Conservation (phyloP, 2,113 vertebrate species). For the Protomyctophum bolini region DNA sequence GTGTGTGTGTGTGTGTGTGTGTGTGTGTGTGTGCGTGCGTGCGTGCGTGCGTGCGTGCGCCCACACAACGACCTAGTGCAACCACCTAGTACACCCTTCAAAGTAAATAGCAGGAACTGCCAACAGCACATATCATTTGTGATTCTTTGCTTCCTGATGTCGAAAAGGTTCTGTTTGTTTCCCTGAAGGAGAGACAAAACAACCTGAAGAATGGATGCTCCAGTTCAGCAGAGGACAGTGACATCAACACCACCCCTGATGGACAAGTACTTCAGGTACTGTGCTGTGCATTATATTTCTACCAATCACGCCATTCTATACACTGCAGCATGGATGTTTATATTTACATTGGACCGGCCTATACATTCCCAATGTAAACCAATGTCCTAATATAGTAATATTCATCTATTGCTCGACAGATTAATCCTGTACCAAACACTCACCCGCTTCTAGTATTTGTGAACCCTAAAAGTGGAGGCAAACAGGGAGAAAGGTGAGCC, state of each 20-base stretch:
- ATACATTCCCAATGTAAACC: no score
- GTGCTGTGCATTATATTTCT: neutral
- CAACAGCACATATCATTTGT: neutral
- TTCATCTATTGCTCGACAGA: slow-evolving; percentile 67
- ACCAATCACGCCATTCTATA: no score
- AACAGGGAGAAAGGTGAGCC: slow-evolving; percentile 90
- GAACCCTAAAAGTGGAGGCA: slow-evolving; percentile 93
- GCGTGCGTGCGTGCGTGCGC: no score
- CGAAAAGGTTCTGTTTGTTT: neutral
- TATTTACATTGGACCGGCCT: no score
- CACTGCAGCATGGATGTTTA: no score
- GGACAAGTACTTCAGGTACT: slow-evolving; percentile 87
- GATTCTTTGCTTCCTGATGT: slow-evolving; percentile 14
- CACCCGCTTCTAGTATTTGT: slow-evolving; percentile 92
- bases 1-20: no score
- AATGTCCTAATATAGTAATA: neutral
- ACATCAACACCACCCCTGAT: slow-evolving; percentile 81
- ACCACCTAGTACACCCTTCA: no score
- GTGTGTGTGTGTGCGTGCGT: no score
- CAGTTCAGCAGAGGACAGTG: slow-evolving; percentile 70
- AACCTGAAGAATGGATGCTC: slow-evolving; percentile 74
- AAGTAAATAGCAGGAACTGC: no score
- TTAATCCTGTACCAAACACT: slow-evolving; percentile 83
- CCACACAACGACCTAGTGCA: no score
- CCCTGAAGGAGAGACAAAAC: slow-evolving; percentile 78